Conservation (phyloP, 1,140 invertebrate species). For the Zaprionus kolodkinae region DNA sequence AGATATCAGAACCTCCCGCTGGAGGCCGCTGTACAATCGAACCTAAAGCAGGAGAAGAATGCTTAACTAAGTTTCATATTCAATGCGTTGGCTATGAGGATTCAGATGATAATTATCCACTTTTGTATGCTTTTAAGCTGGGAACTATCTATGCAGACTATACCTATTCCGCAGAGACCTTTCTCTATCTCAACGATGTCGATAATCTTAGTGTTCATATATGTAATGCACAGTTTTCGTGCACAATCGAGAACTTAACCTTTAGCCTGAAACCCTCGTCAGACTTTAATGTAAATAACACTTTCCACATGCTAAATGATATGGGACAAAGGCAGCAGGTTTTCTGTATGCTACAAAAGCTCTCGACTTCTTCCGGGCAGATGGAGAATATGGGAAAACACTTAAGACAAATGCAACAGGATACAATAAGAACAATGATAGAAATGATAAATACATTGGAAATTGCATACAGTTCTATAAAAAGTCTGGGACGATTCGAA, state of each 20-base stretch:
- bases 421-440: background rate
- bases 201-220: conserved; percentile 11
- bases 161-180: conserved; percentile 1
- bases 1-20: background rate
- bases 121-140: conserved; percentile 14
- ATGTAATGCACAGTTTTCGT: background rate
- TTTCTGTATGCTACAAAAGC: conserved; percentile 23
- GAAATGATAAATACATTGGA: conserved; percentile 26
- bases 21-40: conserved; percentile 9
- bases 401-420: background rate
- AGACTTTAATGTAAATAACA: background rate
- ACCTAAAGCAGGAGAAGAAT: conserved; percentile 15
- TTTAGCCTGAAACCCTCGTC: background rate
- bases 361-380: background rate
- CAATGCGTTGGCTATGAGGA: background rate
- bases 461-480: background rate
- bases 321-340: conserved; percentile 17
- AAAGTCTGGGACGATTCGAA: background rate
- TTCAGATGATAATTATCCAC: background rate
- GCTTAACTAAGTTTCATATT: conserved; percentile 23
- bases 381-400: background rate
- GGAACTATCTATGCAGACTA: conserved; percentile 10
- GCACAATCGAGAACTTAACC: background rate
- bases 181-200: conserved; percentile 12
- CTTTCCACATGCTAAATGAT: background rate